Evolutionary conservation across 2,113 vertebrate genomes (phyloP), one percentile per base, ranked within the genome.

Genomic region (Chionis minor): DNA sequence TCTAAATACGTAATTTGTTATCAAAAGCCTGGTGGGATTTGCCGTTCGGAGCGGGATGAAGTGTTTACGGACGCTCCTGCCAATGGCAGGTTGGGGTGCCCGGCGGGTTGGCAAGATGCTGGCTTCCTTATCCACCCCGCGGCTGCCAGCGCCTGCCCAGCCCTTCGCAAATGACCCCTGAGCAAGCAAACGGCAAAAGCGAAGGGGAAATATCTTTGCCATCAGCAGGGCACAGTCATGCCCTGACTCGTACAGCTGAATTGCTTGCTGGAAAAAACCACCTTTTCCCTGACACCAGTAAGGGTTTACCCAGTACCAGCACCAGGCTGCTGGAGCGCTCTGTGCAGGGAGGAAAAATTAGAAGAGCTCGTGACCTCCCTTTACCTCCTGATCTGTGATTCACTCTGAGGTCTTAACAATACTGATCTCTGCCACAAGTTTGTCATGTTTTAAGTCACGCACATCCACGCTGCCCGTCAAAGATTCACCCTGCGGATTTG

Each of bases 161-260:
- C 52, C 45, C 61, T 38, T 44, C 3, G 3, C 33, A 12, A 62
- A 5, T 14, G 80, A 80, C 47, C 81, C 71, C 20, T 52, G 72
- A 4, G 5, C 77, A 59, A n/a, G 24, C 32, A 65, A 38, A 69
- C 0, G 0, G 54, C 0, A 0, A 52, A 26, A 40, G 59, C 45
- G 24, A 73, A 83, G 67, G 14, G 35, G 35, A 86, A 33, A 72
- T 63, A 22, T 15, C 72, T 72, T 77, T 14, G 0, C 54, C 54
- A 21, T 23, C 35, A 47, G 33, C 33, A 77, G 11, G 44, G 44
- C 44, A 15, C 44, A 51, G 33, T 42, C 21, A 6, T 12, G 54
- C 40, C 7, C n/a, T 30, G 86, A 61, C 75, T 63, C n/a, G 51
- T 42, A n/a, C 11, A 75, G 81, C n/a, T 62, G 28, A 82, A 71